phyloP scores from a whole-genome alignment of 2,113 vertebrate species.

The Hemiscyllium ocellatum region DNA sequence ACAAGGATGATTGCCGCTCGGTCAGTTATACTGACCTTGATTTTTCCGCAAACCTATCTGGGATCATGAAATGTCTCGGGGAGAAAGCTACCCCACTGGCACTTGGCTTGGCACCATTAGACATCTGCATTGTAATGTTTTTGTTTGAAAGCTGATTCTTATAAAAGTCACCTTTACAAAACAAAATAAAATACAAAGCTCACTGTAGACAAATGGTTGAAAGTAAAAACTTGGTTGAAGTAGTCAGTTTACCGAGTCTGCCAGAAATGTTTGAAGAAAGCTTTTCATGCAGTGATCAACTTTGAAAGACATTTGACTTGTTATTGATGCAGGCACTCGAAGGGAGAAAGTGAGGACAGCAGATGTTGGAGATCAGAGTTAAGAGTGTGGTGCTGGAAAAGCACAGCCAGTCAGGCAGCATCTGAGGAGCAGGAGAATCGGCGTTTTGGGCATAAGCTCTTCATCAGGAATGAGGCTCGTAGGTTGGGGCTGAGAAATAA shows the following conservation, averaged over 20 bases:
- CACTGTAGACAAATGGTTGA: not conserved
- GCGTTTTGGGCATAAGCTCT: too few species aligned
- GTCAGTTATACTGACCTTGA: not conserved
- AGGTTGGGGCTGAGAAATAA: too few species aligned
- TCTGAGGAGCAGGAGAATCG: too few species aligned
- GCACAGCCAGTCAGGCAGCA: too few species aligned
- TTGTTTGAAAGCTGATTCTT: not conserved
- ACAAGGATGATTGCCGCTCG: not conserved
- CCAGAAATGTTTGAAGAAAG: not conserved
- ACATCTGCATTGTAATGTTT: not conserved
- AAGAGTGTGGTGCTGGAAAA: too few species aligned
- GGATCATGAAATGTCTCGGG: not conserved
- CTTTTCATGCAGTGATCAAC: not conserved
- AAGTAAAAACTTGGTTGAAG: not conserved
- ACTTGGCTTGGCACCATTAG: not conserved
- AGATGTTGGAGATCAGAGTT: too few species aligned
- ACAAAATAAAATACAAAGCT: not conserved
- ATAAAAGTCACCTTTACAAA: not conserved
- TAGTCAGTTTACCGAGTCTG: not conserved
- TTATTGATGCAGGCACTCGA: too few species aligned
- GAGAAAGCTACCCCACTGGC: not conserved
- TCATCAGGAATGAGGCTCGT: too few species aligned
- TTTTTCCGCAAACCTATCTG: not conserved
- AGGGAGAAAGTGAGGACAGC: too few species aligned
- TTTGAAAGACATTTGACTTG: not conserved